Conservation (phyloP, 2,888 invertebrate species). For the Cyaniris semiargus region DNA sequence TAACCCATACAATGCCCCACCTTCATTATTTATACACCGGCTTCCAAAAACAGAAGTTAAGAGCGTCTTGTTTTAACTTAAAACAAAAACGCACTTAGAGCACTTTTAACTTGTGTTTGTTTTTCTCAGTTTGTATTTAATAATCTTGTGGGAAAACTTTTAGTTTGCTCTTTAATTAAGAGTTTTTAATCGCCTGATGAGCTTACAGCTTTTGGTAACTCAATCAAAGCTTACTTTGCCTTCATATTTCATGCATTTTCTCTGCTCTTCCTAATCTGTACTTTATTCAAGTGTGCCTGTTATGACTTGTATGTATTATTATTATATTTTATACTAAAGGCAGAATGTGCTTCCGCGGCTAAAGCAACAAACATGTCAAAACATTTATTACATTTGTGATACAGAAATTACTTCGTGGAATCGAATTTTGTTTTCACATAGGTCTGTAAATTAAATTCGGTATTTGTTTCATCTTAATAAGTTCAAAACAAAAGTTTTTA, state of each 20-base stretch:
- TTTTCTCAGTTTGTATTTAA: conserved; percentile 30
- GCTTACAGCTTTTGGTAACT: neutral
- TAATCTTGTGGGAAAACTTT: conserved; percentile 29
- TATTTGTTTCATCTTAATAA: conserved; percentile 11
- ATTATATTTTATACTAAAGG: neutral
- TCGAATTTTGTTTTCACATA: neutral
- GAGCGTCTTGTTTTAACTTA: conserved; percentile 67
- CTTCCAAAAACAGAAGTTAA: conserved; percentile 75
- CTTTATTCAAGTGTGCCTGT: too few species aligned
- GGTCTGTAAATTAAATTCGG: neutral
- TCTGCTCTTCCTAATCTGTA: too few species aligned
- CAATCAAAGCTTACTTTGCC: neutral
- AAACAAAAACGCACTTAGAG: conserved; percentile 58
- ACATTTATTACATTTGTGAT: neutral
- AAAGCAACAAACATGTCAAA: neutral
- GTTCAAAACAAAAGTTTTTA: neutral
- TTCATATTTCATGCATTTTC: neutral
- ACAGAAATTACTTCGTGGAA: conserved; percentile 5
- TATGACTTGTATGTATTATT: too few species aligned
- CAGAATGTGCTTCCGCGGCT: neutral
- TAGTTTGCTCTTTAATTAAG: conserved; percentile 23
- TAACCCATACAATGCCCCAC: conserved; percentile 55
- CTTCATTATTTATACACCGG: conserved; percentile 61
- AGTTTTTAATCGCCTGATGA: conserved; percentile 31
- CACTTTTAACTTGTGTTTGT: conserved; percentile 36